Conservation (phyloP, 2,888 invertebrate genomes). For the Vesta saturnalis region DNA sequence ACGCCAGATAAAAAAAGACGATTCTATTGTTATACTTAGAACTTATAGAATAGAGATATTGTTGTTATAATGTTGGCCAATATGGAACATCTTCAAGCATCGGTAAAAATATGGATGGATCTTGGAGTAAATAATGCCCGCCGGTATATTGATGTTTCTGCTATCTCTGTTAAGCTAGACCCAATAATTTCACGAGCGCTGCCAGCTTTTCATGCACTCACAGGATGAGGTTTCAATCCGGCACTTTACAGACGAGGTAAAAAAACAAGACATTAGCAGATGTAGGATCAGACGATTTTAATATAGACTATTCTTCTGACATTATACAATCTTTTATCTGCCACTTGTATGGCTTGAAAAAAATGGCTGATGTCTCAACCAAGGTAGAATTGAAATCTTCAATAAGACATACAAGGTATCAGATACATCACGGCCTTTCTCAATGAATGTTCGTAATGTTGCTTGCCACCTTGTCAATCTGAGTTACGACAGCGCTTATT, state of each 20-base stretch:
- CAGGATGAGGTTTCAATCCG: slow-evolving; percentile 42
- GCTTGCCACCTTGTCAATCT: slow-evolving; percentile 48
- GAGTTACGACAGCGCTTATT: slow-evolving; percentile 48
- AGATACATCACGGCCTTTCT: slow-evolving; percentile 46
- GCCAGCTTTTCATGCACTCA: slow-evolving; percentile 43
- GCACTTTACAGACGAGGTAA: slow-evolving; percentile 40
- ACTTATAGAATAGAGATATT: slow-evolving; percentile 39
- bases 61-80: slow-evolving; percentile 42
- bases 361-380: not conserved
- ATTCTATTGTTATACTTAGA: slow-evolving; percentile 35
- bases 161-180: slow-evolving; percentile 39
- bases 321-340: not conserved
- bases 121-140: slow-evolving; percentile 40
- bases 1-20: slow-evolving; percentile 37
- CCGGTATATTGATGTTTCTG: slow-evolving; percentile 42
- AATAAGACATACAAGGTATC: slow-evolving; percentile 45
- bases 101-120: slow-evolving; percentile 41
- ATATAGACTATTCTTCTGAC: not conserved
- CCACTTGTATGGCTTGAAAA: not conserved
- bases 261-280: slow-evolving; percentile 21
- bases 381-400: not conserved
- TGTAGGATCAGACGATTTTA: not conserved
- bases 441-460: slow-evolving; percentile 46
- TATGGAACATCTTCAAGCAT: slow-evolving; percentile 41
- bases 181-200: slow-evolving; percentile 33